phyloP scores from a whole-genome alignment of 2,113 vertebrate genomes.

The Crotalus viridis region DNA sequence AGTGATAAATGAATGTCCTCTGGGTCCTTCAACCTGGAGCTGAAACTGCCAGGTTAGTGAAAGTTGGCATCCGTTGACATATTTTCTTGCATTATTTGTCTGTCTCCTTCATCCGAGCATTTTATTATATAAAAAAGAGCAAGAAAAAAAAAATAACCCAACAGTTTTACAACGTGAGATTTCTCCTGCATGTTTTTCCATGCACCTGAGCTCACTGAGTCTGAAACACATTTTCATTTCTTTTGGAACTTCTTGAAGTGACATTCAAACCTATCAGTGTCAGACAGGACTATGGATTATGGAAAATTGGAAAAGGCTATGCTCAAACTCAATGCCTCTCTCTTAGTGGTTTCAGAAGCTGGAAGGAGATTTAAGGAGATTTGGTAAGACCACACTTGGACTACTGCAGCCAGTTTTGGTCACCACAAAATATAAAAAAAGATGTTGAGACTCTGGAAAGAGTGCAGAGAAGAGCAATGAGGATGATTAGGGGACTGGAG shows the following conservation, averaged over 20 bases:
- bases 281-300: conserved; percentile 60
- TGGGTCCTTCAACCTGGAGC: not conserved
- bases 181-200: not conserved
- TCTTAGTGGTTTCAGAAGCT: conserved; percentile 54
- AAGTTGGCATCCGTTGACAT: not conserved
- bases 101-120: not conserved
- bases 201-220: conserved; percentile 54
- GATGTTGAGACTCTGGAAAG: not conserved
- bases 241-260: conserved; percentile 63
- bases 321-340: conserved; percentile 56
- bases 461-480: not conserved
- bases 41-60: not conserved
- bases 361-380: conserved; percentile 24
- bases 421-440: not conserved
- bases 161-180: not conserved
- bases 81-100: not conserved
- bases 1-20: not conserved
- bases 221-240: conserved; percentile 61
- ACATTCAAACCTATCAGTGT: conserved; percentile 63
- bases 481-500: not conserved
- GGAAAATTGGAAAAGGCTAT: conserved; percentile 49
- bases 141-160: not conserved
- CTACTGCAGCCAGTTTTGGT: not conserved
- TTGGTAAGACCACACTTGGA: not conserved
- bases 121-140: not conserved